Percentiles rank a stretch among this genome's conserved stretches.
Conservation (phyloP, 2,113 vertebrate genomes). For the Pyrgilauda ruficollis region DNA sequence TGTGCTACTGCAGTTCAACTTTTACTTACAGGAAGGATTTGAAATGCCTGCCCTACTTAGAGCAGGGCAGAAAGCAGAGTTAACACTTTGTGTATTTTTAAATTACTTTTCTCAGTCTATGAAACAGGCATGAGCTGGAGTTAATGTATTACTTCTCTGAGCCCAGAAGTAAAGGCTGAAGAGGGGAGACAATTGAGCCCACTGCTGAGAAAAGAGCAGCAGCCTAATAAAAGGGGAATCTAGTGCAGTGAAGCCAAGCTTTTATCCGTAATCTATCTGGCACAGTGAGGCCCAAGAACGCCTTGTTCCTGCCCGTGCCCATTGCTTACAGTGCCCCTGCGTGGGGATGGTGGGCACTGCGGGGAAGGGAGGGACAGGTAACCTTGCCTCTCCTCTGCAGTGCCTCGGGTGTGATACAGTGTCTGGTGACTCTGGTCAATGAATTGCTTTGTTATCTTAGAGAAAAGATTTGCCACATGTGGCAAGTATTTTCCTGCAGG, state of each 20-base stretch:
- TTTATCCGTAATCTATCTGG: neutral
- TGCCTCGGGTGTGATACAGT: too few relatives aligned
- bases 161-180: neutral
- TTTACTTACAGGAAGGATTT: neutral
- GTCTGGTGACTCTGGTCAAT: neutral
- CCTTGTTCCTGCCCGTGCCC: neutral
- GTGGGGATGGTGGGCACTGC: neutral
- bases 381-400: neutral
- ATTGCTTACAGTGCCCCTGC: neutral
- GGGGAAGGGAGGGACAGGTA: neutral
- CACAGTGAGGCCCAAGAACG: neutral
- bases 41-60: neutral
- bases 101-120: neutral
- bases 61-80: neutral
- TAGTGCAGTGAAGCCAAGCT: neutral
- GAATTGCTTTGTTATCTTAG: neutral
- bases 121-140: neutral
- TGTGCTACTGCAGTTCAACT: neutral
- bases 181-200: neutral
- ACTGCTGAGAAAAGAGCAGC: neutral
- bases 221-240: neutral
- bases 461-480: neutral
- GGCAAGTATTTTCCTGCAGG: neutral
- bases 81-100: neutral
- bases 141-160: neutral